Evolutionary conservation across 1,140 invertebrate genomes (phyloP).

Genomic region (Drosophila littoralis): DNA sequence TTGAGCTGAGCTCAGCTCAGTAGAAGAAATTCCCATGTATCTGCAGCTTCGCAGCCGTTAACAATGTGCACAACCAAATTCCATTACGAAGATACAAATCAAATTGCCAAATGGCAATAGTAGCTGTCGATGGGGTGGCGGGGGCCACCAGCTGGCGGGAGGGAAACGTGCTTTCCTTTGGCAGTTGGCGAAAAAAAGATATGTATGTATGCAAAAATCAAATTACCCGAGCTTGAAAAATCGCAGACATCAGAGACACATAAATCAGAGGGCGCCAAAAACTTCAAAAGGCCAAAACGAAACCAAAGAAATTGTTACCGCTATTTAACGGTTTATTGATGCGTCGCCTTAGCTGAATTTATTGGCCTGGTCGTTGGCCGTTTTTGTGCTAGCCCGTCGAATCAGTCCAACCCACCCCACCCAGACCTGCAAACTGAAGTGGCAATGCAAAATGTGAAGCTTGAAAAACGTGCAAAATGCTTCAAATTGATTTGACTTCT

Average conservation of each 20-base stretch:
- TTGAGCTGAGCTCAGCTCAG: constrained; percentile 8
- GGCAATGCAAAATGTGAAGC: constrained; percentile 54
- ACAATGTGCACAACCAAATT: constrained; percentile 54
- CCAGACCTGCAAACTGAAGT: background rate
- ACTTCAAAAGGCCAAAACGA: constrained; percentile 46
- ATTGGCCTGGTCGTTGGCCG: constrained; percentile 70
- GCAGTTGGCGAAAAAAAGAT: constrained; percentile 21
- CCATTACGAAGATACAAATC: constrained; percentile 77
- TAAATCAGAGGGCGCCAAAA: constrained; percentile 57
- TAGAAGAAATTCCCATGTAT: constrained; percentile 18
- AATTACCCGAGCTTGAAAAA: constrained; percentile 76
- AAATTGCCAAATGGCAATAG: constrained; percentile 53
- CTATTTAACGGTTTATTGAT: constrained; percentile 81
- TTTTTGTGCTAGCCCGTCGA: constrained; percentile 3
- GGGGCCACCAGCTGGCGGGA: background rate
- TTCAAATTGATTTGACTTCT: constrained; percentile 53
- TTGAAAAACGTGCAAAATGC: constrained; percentile 48
- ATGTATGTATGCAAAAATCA: constrained; percentile 63
- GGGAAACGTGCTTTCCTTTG: background rate
- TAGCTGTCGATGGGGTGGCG: too few species aligned
- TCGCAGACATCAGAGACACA: constrained; percentile 76
- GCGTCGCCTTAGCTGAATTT: constrained; percentile 73
- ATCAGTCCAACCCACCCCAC: background rate
- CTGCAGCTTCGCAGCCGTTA: constrained; percentile 47
- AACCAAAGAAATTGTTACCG: constrained; percentile 73